Evolutionary conservation across 2,113 vertebrate species (phyloP), one percentile per base, ranked within the genome.

Genomic region (Festucalex cinctus): DNA sequence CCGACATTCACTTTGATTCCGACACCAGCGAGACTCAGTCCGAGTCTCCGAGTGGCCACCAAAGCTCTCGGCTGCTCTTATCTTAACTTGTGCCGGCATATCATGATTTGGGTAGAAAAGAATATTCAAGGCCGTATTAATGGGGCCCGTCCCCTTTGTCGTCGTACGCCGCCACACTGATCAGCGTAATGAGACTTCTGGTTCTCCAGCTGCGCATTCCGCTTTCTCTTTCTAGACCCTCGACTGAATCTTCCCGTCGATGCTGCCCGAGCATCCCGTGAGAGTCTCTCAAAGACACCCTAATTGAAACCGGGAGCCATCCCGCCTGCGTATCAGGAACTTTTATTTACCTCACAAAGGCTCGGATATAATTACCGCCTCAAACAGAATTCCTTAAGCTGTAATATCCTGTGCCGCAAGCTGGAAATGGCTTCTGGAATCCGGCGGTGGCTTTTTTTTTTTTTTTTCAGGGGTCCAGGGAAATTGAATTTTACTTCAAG

Each of bases 401-500:
- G 88, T 85, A 87, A 83, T 89, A 88, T 89, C 90, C 85, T 87
- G 85, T 77, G 63, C 74, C 63, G 70, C 35, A 64, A 67, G 67
- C 66, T 85, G 85, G 86, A 91, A 91, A 91, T 89, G 79, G 82
- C 84, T 74, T 77, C 75, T 61, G 83, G 36, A 75, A 85, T 83
- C 84, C 68, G 80, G 75, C 81, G 86, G 87, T 75, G 82, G 78
- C 82, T 82, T 83, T 85, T 65, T 53, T 46, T 44, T 46, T 62
- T 62, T 61, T 20, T 39, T 19, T 8, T 78, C 69, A 62, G 64
- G 68, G 63, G 75, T 46, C 63, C n/a, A 7, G 85, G 91, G 89
- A 92, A 92, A 91, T 91, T 82, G 86, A 88, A 86, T 91, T 90
- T 90, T 88, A 89, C 86, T 91, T 91, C 90, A 88, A 88, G 88